Conservation (phyloP, 2,113 vertebrate genomes). For the Globicephala melas region DNA sequence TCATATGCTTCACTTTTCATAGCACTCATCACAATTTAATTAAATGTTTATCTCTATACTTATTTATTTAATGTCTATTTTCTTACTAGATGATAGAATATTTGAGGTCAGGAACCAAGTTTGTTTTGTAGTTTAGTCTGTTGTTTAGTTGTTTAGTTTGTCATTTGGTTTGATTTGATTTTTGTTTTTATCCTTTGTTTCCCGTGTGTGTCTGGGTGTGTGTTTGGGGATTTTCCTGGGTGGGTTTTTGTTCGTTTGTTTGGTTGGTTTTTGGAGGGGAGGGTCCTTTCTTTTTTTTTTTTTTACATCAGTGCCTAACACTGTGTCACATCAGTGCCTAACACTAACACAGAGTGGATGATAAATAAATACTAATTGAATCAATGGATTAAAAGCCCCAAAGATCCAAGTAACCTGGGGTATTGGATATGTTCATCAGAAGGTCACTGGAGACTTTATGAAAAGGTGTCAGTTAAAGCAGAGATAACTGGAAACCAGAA, state of each 20-base stretch:
- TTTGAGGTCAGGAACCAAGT: not conserved
- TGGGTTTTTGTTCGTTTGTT: not conserved
- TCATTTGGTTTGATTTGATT: not conserved
- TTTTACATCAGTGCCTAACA: not conserved
- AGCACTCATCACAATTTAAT: not conserved
- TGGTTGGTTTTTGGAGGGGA: not conserved
- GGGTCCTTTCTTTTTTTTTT: not conserved
- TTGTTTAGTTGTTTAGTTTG: not conserved
- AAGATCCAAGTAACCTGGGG: not conserved
- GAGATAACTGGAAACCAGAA: not conserved
- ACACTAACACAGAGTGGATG: not conserved
- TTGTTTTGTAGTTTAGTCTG: not conserved
- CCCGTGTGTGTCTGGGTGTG: not conserved
- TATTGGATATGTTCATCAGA: not conserved
- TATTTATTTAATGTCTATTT: not conserved
- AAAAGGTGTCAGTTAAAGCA: slow-evolving; percentile 6
- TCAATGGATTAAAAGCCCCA: not conserved
- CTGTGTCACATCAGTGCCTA: not conserved
- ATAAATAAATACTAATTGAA: not conserved
- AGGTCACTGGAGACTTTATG: not conserved
- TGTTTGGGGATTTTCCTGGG: not conserved
- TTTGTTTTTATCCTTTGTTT: not conserved
- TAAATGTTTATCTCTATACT: not conserved
- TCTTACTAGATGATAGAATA: not conserved
- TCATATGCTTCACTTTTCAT: not conserved